These are phyloP conservation scores for Calyptommatus sinebrachiatus DNA, from an alignment of 2,113 vertebrate species.

Conservation along the genomic window DNA sequence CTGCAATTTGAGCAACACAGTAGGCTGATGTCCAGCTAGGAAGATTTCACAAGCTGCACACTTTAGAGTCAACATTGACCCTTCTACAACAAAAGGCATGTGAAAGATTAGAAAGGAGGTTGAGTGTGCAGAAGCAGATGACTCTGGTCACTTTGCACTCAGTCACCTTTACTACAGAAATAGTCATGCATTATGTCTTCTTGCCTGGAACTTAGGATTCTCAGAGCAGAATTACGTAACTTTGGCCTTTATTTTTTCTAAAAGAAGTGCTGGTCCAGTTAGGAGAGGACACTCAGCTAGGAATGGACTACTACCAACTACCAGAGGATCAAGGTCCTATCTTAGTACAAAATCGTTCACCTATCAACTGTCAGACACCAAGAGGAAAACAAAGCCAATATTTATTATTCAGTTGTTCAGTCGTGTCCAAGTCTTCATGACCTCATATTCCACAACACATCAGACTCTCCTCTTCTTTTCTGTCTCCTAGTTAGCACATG, in stretches of 20 bases:
- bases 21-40: rapidly evolving
- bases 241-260: neutral
- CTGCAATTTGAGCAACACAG: constrained; percentile 10
- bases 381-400: no score
- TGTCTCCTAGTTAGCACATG: no score
- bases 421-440: no score
- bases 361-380: neutral
- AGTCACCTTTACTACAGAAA: neutral
- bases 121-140: neutral
- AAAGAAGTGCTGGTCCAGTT: rapidly evolving
- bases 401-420: no score
- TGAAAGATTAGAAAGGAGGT: neutral
- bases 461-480: no score
- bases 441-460: no score
- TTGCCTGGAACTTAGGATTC: rapidly evolving
- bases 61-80: neutral
- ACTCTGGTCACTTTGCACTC: neutral
- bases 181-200: neutral
- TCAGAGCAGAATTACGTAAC: neutral
- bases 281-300: neutral
- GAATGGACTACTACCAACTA: constrained; percentile 8
- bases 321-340: neutral
- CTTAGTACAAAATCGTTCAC: no score
- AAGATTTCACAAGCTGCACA: neutral
- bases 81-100: neutral